Evolutionary conservation across 2,797 vertebrate genomes (phyloP), one percentile per base, ranked within the genome.

Genomic region (Pipistrellus pygmaeus): DNA sequence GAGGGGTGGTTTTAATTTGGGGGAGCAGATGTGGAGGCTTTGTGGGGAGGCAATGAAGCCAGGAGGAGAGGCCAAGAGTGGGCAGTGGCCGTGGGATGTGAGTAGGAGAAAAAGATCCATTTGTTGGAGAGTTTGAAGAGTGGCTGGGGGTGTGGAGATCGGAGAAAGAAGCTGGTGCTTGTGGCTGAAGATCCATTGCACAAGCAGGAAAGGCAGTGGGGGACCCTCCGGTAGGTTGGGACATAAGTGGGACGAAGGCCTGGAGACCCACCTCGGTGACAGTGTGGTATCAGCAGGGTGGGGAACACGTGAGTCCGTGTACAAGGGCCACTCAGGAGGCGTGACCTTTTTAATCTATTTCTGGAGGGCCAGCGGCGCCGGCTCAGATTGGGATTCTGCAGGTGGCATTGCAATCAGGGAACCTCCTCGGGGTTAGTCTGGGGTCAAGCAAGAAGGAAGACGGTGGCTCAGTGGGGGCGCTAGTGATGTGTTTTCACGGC

Each of bases 31-130:
- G 23, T 0, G 64, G 64, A 95, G 51, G 51, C 68, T 85, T 1
- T 0, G 17, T 32, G 11, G 30, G 46, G 62, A 64, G 18, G 1
- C 27, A 27, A 30, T 73, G 27, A 41, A 75, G 75, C n/a, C 81
- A 71, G 53, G 1, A 32, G 76, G 21, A 73, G 57, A 80, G 30
- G 35, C 87, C 32, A 60, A 46, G 35, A 30, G 2, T 66, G 55
- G 78, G 6, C 23, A n/a, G 21, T 13, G 73, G 21, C 73, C 71
- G 14, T 41, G 78, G 44, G 11, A 55, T 64, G 25, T 66, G 44
- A 66, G 15, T 73, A n/a, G 62, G 62, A 41, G 83, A 73, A 41
- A 80, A 89, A 83, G 72, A 48, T 80, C 10, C 77, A 57, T 41
- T 62, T 10, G 8, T 48, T 84, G 51, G 57, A 71, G 69, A 75